A percentile compares a stretch with the other conserved stretches of the same genome.
phyloP scores from a whole-genome alignment of 1,140 invertebrate genomes.

The Hestina assimilis region DNA sequence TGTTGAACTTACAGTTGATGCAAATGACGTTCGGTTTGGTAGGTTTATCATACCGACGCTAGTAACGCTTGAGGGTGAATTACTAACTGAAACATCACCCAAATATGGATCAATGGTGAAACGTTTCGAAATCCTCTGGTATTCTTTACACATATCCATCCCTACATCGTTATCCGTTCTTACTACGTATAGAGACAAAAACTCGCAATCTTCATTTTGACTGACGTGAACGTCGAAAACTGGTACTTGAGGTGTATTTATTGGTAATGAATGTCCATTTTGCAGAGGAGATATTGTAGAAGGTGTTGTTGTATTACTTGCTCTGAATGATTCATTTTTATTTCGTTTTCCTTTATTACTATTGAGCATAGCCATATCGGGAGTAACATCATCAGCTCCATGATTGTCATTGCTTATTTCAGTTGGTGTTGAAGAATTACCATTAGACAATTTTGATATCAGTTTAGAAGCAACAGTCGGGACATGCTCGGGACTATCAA shows the following conservation, averaged over 20 bases:
- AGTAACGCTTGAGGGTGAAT: constrained; percentile 71
- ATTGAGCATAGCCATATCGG: constrained; percentile 57
- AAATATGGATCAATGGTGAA: constrained; percentile 71
- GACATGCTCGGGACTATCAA: constrained; percentile 62
- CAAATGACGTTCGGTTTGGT: constrained; percentile 70
- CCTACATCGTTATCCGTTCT: constrained; percentile 71
- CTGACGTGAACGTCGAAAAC: constrained; percentile 69
- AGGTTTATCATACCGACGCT: constrained; percentile 69
- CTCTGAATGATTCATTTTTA: constrained; percentile 62
- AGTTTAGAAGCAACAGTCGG: constrained; percentile 60
- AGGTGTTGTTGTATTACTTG: constrained; percentile 65
- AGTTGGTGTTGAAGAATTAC: constrained; percentile 67
- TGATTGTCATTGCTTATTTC: constrained; percentile 38
- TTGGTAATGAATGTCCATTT: constrained; percentile 67
- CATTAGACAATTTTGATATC: constrained; percentile 71
- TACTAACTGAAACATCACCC: constrained; percentile 63
- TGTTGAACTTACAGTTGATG: constrained; percentile 62
- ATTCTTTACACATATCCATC: constrained; percentile 72
- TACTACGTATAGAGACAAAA: constrained; percentile 68
- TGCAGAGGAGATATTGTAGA: constrained; percentile 71
- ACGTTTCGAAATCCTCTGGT: constrained; percentile 70
- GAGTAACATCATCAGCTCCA: constrained; percentile 44
- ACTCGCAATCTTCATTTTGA: constrained; percentile 72
- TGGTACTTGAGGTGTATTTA: constrained; percentile 60
- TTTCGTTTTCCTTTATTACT: constrained; percentile 45